Base-by-base conservation (phyloP, 2,113 vertebrate genomes). In the Antennarius striatus region DNA sequence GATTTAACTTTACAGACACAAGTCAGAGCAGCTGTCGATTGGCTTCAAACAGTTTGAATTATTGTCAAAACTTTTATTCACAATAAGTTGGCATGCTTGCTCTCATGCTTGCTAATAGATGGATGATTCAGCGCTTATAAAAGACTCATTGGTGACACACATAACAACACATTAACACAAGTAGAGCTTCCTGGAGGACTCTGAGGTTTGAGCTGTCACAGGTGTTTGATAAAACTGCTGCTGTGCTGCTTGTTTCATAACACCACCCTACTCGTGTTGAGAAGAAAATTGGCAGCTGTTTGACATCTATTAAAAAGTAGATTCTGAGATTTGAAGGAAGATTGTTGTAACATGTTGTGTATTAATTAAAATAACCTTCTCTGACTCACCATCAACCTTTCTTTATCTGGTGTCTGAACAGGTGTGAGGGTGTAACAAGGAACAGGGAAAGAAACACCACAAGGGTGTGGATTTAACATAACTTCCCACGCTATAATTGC, bases 351-450 rank as follows among this genome's bases (percentile, higher is more conserved):
- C 87, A 81, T 14, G 83, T 86, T 75, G 79, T 83, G 77, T 82
- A 86, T 87, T 91, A 89, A 91, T 92, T 91, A 88, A 87, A 82
- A 80, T 63, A 87, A 75, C 71, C 57, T 76, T 67, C 76, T 77
- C 73, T 88, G 80, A 79, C 82, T 91, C 85, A 91, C 76, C 83
- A 50, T 51, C 62, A 47, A 75, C 79, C 75, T 86, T 85, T 82
- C 42, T 83, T 79, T 81, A 76, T 77, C 79, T 56, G 63, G 61
- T 59, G 59, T 68, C 42, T 73, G 77, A 90, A 88, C 85, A 84
- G 84, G 85, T 91, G 87, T 80, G 63, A 69, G 66, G 73, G 75
- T 77, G 66, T 61, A 73, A 85, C 83, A 77, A 80, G 86, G 66
- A 71, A 52, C 64, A 61, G 49, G 42, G 73, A 66, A 59, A 63